Conservation (phyloP, 2,797 vertebrate species). For the Myiothlypis chrysogaster region DNA sequence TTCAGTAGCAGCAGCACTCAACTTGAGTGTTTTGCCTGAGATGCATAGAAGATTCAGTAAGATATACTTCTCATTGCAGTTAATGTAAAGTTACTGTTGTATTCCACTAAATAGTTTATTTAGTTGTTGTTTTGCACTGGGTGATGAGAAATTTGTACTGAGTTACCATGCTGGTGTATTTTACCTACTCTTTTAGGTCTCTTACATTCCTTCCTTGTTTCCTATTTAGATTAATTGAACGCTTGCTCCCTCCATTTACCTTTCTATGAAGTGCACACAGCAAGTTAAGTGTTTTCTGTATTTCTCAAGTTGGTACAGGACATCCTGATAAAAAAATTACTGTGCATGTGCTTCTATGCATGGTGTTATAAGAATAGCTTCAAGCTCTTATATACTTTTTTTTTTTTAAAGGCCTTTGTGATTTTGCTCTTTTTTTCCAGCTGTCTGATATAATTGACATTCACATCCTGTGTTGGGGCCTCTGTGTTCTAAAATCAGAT, state of each 20-base stretch:
- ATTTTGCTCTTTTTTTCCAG: constrained; percentile 4
- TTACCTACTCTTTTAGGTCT: background rate
- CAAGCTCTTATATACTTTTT: background rate
- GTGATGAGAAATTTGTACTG: too few species aligned
- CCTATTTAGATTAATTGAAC: background rate
- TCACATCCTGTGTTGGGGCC: background rate
- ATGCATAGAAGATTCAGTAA: background rate
- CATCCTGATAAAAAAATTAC: background rate
- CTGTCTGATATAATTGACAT: constrained; percentile 35
- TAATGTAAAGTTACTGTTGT: background rate
- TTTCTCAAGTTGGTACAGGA: background rate
- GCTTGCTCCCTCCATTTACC: background rate
- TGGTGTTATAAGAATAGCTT: background rate
- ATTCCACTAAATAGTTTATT: too few species aligned
- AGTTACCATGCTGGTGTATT: background rate
- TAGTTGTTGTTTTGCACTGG: too few species aligned
- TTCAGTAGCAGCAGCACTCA: background rate
- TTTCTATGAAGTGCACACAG: background rate
- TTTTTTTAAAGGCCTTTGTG: background rate
- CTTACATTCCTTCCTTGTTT: background rate
- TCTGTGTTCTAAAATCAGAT: constrained; percentile 33
- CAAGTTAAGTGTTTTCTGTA: background rate
- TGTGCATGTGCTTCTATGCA: background rate
- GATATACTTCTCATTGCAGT: background rate
- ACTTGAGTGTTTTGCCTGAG: background rate